Evolutionary conservation across 2,888 invertebrate species (phyloP).

Genomic region (Cephus sareptanus): DNA sequence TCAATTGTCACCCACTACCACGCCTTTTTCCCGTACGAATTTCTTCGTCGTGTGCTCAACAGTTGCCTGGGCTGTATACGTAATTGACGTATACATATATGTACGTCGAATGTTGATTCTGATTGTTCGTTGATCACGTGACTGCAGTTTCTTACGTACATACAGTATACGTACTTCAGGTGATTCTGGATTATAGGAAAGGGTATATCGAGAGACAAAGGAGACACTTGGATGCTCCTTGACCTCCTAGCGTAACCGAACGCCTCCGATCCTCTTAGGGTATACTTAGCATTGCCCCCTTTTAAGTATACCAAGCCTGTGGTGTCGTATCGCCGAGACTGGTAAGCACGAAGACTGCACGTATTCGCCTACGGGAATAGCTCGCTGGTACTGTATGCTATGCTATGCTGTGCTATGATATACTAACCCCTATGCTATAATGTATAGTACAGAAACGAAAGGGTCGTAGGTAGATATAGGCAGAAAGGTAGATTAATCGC

Average conservation of each 20-base stretch:
- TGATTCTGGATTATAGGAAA: neutral
- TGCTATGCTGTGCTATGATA: no score
- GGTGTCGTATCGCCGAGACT: neutral
- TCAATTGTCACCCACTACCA: neutral
- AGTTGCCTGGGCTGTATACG: neutral
- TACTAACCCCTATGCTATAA: no score
- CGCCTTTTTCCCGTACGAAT: neutral
- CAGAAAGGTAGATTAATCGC: neutral
- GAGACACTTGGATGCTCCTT: conserved; percentile 1
- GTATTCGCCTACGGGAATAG: neutral
- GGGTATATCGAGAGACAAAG: neutral
- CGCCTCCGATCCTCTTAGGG: neutral
- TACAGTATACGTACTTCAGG: neutral
- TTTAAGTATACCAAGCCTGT: neutral
- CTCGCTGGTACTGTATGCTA: neutral
- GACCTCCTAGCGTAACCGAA: neutral
- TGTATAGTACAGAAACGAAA: neutral
- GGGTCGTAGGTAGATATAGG: neutral
- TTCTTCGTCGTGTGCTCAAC: neutral
- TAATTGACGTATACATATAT: neutral
- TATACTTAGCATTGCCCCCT: neutral
- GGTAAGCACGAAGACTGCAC: neutral
- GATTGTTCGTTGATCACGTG: neutral
- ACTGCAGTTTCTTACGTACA: neutral
- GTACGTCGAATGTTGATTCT: neutral